These are phyloP conservation scores for Mallateleia sp. DNA, from an alignment of 2,888 invertebrate genomes.

Conservation along the genomic window DNA sequence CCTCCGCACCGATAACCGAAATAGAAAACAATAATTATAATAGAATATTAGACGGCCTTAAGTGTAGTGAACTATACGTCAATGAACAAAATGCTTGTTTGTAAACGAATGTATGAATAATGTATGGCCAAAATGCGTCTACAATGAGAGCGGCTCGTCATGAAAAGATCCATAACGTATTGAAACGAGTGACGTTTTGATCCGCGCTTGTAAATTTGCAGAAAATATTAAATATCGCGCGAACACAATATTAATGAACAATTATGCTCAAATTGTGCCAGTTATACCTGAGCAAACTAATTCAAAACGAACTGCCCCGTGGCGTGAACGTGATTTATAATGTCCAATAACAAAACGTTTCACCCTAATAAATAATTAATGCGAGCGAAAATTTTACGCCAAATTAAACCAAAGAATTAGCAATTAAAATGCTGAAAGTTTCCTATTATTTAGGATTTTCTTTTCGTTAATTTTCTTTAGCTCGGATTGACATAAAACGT, in stretches of 20 bases:
- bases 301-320: slow-evolving; percentile 7
- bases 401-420: neutral
- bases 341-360: slow-evolving; percentile 2
- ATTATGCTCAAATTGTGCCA: slow-evolving; percentile 10
- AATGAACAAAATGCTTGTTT: slow-evolving; percentile 45
- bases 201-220: slow-evolving; percentile 12
- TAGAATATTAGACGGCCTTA: slow-evolving; percentile 11
- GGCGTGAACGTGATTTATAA: neutral
- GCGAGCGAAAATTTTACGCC: neutral
- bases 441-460: too few relatives aligned
- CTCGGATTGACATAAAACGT: too few relatives aligned
- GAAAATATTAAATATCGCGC: slow-evolving; percentile 16
- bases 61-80: slow-evolving; percentile 26
- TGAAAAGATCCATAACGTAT: slow-evolving; percentile 51
- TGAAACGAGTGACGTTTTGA: slow-evolving; percentile 25
- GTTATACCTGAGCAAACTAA: slow-evolving; percentile 24
- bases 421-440: too few relatives aligned
- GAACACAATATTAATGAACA: neutral
- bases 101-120: slow-evolving; percentile 54
- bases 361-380: neutral
- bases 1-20: neutral
- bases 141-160: slow-evolving; percentile 9
- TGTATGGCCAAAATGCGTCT: slow-evolving; percentile 40
- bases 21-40: slow-evolving; percentile 9
- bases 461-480: too few relatives aligned